A percentile compares a stretch with the other conserved stretches of the same genome.
Evolutionary conservation across 1,140 invertebrate genomes (phyloP).

Genomic region (Drosophila pachea): DNA sequence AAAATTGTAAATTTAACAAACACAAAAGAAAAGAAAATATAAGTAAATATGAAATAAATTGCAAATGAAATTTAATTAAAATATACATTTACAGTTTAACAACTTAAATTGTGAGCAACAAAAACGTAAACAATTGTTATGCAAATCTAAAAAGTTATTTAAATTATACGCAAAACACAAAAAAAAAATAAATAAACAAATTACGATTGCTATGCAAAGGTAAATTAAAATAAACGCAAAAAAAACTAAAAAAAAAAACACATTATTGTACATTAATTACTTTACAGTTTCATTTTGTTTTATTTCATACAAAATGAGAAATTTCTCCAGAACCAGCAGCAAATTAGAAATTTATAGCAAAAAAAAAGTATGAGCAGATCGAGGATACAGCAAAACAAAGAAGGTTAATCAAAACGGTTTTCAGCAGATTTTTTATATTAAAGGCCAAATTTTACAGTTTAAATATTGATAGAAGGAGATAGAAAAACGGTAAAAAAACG

Average conservation of each 20-base stretch:
- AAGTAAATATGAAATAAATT: constrained; percentile 4
- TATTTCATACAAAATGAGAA: constrained; percentile 31
- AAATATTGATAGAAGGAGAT: constrained; percentile 15
- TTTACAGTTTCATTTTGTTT: constrained; percentile 51
- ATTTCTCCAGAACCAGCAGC: constrained; percentile 40
- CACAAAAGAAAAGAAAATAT: constrained; percentile 30
- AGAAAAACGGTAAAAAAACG: constrained; percentile 13
- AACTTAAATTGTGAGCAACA: constrained; percentile 45
- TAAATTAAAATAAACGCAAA: constrained; percentile 44
- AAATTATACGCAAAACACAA: constrained; percentile 55
- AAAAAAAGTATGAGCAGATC: background rate
- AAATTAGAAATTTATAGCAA: background rate
- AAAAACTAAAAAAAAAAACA: constrained; percentile 30
- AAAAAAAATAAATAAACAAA: constrained; percentile 29
- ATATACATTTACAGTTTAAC: constrained; percentile 49
- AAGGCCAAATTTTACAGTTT: constrained; percentile 72
- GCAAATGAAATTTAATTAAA: constrained; percentile 9
- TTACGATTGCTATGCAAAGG: constrained; percentile 66
- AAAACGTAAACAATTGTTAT: constrained; percentile 64
- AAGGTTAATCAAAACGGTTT: constrained; percentile 74
- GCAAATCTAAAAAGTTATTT: constrained; percentile 65
- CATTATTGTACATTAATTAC: constrained; percentile 64
- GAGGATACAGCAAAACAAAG: constrained; percentile 28
- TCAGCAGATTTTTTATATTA: constrained; percentile 71
- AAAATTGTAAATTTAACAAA: constrained; percentile 59